Percentiles rank a stretch among this genome's conserved stretches.
These are phyloP conservation scores for Paelopatides confundens DNA, from an alignment of 53 echinoderm and acorn worm genomes.

Conservation along the genomic window DNA sequence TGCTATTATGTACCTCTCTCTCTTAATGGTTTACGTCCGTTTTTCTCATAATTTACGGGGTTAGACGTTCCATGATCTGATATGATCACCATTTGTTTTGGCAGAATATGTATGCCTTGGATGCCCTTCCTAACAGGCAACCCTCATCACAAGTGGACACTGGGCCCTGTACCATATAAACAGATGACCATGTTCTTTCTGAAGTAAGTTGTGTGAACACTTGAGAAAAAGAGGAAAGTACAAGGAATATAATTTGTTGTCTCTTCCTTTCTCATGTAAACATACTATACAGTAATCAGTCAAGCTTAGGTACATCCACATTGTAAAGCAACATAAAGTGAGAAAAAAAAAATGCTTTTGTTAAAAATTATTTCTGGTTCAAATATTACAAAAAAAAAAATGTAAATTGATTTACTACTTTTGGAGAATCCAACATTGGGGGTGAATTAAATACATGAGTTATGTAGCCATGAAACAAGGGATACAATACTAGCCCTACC, in stretches of 20 bases:
- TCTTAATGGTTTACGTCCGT: too few relatives aligned
- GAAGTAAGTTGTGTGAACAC: too few relatives aligned
- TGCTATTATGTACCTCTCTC: too few relatives aligned
- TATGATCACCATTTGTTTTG: too few relatives aligned
- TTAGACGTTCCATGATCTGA: too few relatives aligned
- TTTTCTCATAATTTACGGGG: too few relatives aligned
- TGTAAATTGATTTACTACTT: neutral
- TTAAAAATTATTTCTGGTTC: neutral
- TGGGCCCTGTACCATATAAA: too few relatives aligned
- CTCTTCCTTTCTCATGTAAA: conserved; percentile 35
- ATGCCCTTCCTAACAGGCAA: too few relatives aligned
- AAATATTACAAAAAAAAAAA: conserved; percentile 52
- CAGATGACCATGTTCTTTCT: too few relatives aligned
- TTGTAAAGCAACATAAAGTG: conserved; percentile 44
- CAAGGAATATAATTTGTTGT: neutral
- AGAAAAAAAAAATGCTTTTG: neutral
- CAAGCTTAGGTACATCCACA: conserved; percentile 43
- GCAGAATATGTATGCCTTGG: too few relatives aligned
- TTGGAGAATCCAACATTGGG: neutral
- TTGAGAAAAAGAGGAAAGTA: neutral
- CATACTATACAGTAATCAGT: conserved; percentile 50
- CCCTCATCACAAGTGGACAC: too few relatives aligned
- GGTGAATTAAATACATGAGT: conserved; percentile 27
- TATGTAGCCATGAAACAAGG: conserved; percentile 29
- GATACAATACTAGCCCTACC: conserved; percentile 26